Evolutionary conservation across 2,797 vertebrate genomes (phyloP).

Genomic region (Avahi laniger): DNA sequence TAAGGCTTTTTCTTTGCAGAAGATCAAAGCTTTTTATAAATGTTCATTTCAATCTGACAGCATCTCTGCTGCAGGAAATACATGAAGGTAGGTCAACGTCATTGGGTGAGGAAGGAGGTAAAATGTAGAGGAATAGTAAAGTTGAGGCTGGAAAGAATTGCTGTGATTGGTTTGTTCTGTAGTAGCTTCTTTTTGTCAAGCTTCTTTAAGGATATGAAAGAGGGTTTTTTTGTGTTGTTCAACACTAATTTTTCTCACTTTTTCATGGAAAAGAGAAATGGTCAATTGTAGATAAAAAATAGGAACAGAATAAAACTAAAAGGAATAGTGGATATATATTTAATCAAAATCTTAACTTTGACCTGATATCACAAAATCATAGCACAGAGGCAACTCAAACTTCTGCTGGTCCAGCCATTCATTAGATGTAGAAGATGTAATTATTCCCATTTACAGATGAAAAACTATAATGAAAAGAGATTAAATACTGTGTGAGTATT

Average conservation of each 20-base stretch:
- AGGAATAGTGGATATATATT: not conserved
- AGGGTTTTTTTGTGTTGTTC: not conserved
- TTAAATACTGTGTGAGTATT: not conserved
- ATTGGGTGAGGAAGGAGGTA: not conserved
- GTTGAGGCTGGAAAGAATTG: not conserved
- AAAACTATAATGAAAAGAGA: not conserved
- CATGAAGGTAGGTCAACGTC: not conserved
- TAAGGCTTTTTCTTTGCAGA: not conserved
- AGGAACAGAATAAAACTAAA: not conserved
- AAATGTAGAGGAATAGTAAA: not conserved
- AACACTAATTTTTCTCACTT: not conserved
- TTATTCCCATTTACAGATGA: not conserved
- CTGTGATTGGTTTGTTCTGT: not conserved
- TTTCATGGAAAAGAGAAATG: not conserved
- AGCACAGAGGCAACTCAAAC: not conserved
- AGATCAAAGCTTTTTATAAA: conserved; percentile 33
- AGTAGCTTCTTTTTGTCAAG: not conserved
- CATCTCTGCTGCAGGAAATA: not conserved
- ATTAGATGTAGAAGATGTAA: not conserved
- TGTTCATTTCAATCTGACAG: conserved; percentile 33
- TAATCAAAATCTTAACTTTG: not conserved
- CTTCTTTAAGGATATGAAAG: not conserved
- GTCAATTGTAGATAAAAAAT: not conserved
- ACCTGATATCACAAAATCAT: not conserved
- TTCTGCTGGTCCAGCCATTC: not conserved